Evolutionary conservation across 2,888 invertebrate genomes (phyloP).

Genomic region (Pardosa pseudoannulata): DNA sequence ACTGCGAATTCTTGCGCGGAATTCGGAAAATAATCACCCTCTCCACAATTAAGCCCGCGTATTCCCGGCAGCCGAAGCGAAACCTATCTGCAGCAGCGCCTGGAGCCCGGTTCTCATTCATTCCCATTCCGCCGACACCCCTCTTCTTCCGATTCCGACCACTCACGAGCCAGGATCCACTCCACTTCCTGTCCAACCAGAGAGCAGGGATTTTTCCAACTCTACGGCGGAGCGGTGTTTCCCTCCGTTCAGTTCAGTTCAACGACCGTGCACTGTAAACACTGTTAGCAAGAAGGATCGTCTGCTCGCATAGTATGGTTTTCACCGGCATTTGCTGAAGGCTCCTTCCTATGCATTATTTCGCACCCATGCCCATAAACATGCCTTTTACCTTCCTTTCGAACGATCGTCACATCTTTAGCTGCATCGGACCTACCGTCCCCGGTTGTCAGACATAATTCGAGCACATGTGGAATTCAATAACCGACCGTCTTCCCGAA

Average conservation of each 20-base stretch:
- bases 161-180: slow-evolving; percentile 16
- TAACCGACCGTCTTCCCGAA: not conserved
- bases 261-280: slow-evolving; percentile 50
- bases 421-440: slow-evolving; percentile 7
- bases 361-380: not conserved
- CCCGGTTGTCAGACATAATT: not conserved
- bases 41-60: not conserved
- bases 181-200: slow-evolving; percentile 46
- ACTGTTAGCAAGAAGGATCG: not conserved
- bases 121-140: not conserved
- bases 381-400: not conserved
- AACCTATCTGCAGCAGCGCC: slow-evolving; percentile 1
- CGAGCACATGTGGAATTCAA: not conserved
- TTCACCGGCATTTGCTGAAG: slow-evolving; percentile 6
- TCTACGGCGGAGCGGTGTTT: not conserved
- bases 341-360: not conserved
- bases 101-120: not conserved
- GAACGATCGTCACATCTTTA: slow-evolving; percentile 2
- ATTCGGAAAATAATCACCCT: not conserved
- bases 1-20: not conserved
- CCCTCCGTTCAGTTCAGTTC: slow-evolving; percentile 42
- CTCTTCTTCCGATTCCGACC: slow-evolving; percentile 16
- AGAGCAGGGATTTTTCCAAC: slow-evolving; percentile 9
- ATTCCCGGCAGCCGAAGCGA: not conserved
- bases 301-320: not conserved